phyloP scores from a whole-genome alignment of 1,140 invertebrate species.

The Eciton burchellii region DNA sequence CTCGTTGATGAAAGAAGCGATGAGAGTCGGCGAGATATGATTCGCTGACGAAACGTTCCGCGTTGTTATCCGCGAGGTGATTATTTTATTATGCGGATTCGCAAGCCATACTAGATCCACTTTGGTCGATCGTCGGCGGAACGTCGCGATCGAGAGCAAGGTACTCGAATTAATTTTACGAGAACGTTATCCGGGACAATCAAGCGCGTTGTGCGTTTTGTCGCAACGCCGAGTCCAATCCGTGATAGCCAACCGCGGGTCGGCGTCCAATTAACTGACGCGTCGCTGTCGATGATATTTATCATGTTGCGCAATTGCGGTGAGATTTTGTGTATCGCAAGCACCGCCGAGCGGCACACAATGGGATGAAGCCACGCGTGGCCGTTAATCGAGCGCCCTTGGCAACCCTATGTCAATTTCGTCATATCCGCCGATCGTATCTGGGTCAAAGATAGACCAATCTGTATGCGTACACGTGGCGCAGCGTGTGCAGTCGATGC shows the following conservation, averaged over 20 bases:
- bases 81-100: no score
- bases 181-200: no score
- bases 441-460: slow-evolving; percentile 50
- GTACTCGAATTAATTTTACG: no score
- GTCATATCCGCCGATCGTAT: slow-evolving; percentile 49
- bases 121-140: no score
- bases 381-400: slow-evolving; percentile 55
- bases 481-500: slow-evolving; percentile 47
- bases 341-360: slow-evolving; percentile 10
- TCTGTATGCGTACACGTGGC: slow-evolving; percentile 6
- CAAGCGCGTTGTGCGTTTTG: no score
- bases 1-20: no score
- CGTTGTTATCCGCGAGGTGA: no score
- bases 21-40: no score
- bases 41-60: no score
- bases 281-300: slow-evolving; percentile 4
- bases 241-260: slow-evolving; percentile 10
- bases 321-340: slow-evolving; percentile 37
- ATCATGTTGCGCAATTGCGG: slow-evolving; percentile 10
- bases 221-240: not conserved
- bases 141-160: no score
- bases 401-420: slow-evolving; percentile 65
- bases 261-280: not conserved
- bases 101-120: no score
- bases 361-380: slow-evolving; percentile 15